Base-by-base conservation (phyloP, 1,140 invertebrate species). In the Arctopsyche grandis region DNA sequence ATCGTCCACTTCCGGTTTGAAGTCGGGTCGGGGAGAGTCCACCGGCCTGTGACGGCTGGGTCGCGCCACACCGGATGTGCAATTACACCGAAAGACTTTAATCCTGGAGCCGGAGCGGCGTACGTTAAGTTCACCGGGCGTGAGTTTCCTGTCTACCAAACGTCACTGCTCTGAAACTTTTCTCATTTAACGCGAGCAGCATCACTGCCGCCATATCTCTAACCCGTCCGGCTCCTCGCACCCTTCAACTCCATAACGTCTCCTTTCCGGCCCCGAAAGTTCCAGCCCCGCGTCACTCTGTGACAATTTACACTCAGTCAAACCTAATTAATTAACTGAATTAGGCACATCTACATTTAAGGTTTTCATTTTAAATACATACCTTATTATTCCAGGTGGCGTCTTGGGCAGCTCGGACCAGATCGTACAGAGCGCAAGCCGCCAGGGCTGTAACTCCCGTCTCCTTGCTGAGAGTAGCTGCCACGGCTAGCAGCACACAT, bases 381-480 rank as follows among this genome's bases (percentile, higher is more conserved):
- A 89, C 88, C 88, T 88, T 89, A 79, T 85, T 87, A 83, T 87
- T 87, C 77, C 85, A 82, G 78, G 87, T 86, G 75, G 86, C 87
- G 70, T 86, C 86, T 44, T 86, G 86, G 79, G 84, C 84, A 66
- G 86, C 88, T 73, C 87, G 88, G 69, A 92, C 84, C 81, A 90
- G 87, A 85, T 93, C 92, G 82, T 96, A 97, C 19, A 95, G 88
- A 76, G 93, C 92, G 87, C 96, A 97, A 26, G 97, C 91, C n/a
- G 93, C 92, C 80, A 98, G 86, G 14, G 97, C 95, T 63, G 96
- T 97, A 78, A 98, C 92, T 19, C 96, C 97, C 14, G 96, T 97
- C 87, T 99, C 97, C 87, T 97, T 97, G 87, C 93, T 94, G 58
- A 97, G 88, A 84, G 96, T 94, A 48, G 94, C 94, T 52, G 90